Conservation (phyloP, 2,888 invertebrate genomes). For the Macrophya alboannulata region DNA sequence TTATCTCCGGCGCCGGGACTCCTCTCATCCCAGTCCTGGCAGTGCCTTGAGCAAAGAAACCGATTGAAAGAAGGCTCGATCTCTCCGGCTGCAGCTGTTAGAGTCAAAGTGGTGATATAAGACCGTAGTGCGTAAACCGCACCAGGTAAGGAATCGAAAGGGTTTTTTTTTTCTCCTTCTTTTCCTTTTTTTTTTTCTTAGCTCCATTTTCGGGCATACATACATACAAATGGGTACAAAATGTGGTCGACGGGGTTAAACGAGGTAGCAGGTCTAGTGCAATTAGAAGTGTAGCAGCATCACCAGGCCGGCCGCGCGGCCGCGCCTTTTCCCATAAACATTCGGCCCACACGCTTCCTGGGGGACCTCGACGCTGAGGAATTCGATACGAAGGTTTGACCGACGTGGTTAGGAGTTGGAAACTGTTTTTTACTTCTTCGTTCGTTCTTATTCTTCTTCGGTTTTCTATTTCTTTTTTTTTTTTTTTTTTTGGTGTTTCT, state of each 20-base stretch:
- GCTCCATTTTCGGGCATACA: conserved; percentile 29
- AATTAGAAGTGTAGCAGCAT: conserved; percentile 69
- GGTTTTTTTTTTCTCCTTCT: too few species aligned
- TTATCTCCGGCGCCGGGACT: conserved; percentile 32
- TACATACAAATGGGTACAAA: neutral
- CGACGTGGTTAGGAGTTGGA: conserved; percentile 24
- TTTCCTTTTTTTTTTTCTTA: too few species aligned
- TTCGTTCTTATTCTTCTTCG: neutral
- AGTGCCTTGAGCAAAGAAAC: conserved; percentile 22
- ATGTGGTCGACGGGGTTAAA: neutral
- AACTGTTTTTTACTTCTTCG: neutral
- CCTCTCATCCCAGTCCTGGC: neutral
- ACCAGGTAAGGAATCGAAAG: neutral
- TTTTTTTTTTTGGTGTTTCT: neutral
- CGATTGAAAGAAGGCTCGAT: conserved; percentile 41
- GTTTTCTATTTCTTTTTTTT: too few species aligned
- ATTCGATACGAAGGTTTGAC: conserved; percentile 16
- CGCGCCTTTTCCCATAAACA: conserved; percentile 51
- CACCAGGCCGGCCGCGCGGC: neutral
- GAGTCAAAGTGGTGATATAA: conserved; percentile 33
- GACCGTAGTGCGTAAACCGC: neutral
- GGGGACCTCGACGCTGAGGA: conserved; percentile 20
- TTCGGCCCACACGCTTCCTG: conserved; percentile 59
- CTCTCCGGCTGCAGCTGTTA: conserved; percentile 10
- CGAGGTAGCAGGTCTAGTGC: conserved; percentile 64